Evolutionary conservation across 2,888 invertebrate genomes (phyloP).

Genomic region (Mesoligia furuncula): DNA sequence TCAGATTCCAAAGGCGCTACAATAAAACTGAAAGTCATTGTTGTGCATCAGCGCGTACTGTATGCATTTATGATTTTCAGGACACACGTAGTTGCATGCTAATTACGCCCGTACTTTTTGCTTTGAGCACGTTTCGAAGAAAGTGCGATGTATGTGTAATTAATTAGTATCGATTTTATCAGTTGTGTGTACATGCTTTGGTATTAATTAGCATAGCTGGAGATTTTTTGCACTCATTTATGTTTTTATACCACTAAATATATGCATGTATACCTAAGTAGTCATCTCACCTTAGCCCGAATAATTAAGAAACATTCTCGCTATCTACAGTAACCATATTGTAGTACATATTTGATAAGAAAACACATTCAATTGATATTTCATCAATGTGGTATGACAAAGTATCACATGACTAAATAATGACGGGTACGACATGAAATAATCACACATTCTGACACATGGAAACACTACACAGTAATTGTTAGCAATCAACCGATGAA

Average conservation of each 20-base stretch:
- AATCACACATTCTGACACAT: slow-evolving; percentile 9
- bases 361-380: slow-evolving; percentile 5
- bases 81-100: slow-evolving; percentile 74
- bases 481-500: slow-evolving; percentile 33
- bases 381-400: slow-evolving; percentile 18
- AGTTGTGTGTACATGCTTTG: slow-evolving; percentile 38
- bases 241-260: neutral
- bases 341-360: slow-evolving; percentile 8
- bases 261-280: slow-evolving; percentile 5
- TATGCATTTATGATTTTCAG: slow-evolving; percentile 77
- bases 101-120: slow-evolving; percentile 46
- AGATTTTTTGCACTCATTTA: slow-evolving; percentile 16
- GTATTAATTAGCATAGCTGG: slow-evolving; percentile 12
- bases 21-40: slow-evolving; percentile 80
- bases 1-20: slow-evolving; percentile 87
- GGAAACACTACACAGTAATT: slow-evolving; percentile 12
- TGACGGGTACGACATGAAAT: slow-evolving; percentile 3
- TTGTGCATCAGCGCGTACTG: slow-evolving; percentile 69
- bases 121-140: slow-evolving; percentile 47
- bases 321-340: neutral
- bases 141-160: slow-evolving; percentile 64
- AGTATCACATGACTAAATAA: slow-evolving; percentile 15
- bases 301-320: neutral
- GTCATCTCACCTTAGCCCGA: no score
- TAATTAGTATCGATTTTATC: slow-evolving; percentile 57